Conservation (phyloP, 2,113 vertebrate species). For the Tichodroma muraria region DNA sequence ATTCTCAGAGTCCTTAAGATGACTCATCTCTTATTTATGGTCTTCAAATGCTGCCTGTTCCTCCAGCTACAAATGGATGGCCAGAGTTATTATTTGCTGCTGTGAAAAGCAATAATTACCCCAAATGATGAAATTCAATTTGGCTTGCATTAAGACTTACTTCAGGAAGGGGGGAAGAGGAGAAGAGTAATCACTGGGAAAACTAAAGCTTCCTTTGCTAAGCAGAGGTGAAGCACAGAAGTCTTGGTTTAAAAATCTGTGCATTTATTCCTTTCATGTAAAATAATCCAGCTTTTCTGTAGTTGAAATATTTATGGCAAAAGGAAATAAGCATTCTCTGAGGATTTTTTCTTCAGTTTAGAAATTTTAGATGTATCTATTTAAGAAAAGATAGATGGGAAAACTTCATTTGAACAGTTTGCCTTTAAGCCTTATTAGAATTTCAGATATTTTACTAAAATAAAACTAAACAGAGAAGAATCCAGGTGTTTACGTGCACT, state of each 20-base stretch:
- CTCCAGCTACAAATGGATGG: slow-evolving; percentile 5
- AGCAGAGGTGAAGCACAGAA: neutral
- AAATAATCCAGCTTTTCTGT: neutral
- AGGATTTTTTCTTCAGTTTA: neutral
- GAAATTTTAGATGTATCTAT: neutral
- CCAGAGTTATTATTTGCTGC: slow-evolving; percentile 26
- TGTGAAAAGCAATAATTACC: slow-evolving; percentile 11
- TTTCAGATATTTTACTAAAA: neutral
- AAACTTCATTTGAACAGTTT: neutral
- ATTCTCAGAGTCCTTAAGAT: neutral
- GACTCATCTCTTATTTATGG: slow-evolving; percentile 10
- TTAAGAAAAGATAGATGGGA: neutral
- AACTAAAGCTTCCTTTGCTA: neutral
- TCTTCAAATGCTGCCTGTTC: neutral
- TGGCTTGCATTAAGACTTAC: slow-evolving; percentile 24
- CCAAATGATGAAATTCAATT: slow-evolving; percentile 28
- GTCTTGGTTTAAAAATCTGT: neutral
- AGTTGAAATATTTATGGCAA: neutral
- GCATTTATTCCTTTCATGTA: neutral
- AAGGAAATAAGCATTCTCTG: neutral
- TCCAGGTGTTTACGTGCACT: neutral
- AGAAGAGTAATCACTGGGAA: neutral
- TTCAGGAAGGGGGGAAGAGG: neutral
- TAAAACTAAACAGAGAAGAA: neutral
- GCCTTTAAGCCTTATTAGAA: neutral